phyloP scores from a whole-genome alignment of 2,888 invertebrate genomes.

The Chymomyza amoena region DNA sequence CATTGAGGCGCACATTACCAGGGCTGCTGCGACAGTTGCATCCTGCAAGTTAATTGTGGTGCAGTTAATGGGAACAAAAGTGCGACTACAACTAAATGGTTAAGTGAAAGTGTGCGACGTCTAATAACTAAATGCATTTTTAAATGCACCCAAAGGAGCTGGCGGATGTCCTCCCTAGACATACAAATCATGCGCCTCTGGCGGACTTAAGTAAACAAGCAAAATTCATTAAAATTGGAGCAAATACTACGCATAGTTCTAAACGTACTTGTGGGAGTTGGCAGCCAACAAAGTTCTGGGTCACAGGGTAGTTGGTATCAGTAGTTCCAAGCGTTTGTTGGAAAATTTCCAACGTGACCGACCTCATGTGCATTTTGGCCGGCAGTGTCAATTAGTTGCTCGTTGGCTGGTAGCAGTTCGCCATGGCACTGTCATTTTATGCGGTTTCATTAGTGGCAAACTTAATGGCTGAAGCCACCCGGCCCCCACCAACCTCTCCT shows the following conservation, averaged over 20 bases:
- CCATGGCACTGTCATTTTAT: conserved; percentile 35
- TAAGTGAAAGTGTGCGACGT: background rate
- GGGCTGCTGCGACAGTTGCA: background rate
- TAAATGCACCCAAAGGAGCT: background rate
- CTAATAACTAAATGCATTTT: background rate
- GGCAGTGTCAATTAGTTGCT: conserved; percentile 47
- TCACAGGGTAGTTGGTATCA: background rate
- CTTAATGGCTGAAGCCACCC: conserved; percentile 31
- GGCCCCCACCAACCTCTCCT: too few relatives aligned
- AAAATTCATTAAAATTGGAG: conserved; percentile 44
- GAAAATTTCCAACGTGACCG: conserved; percentile 7
- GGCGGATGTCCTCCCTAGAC: conserved; percentile 4
- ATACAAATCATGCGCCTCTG: conserved; percentile 26
- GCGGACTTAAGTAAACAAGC: conserved; percentile 11
- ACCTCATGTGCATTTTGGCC: conserved; percentile 16
- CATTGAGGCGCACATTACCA: background rate
- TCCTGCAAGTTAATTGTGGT: background rate
- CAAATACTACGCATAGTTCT: conserved; percentile 23
- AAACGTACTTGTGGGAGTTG: background rate
- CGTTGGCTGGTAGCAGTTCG: conserved; percentile 18
- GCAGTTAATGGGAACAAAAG: background rate
- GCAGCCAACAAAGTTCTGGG: background rate
- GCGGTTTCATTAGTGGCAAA: conserved; percentile 52
- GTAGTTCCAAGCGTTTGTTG: background rate
- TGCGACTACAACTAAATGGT: background rate